Evolutionary conservation across 2,888 invertebrate species (phyloP).

Genomic region (Cryptocephalus primarius): DNA sequence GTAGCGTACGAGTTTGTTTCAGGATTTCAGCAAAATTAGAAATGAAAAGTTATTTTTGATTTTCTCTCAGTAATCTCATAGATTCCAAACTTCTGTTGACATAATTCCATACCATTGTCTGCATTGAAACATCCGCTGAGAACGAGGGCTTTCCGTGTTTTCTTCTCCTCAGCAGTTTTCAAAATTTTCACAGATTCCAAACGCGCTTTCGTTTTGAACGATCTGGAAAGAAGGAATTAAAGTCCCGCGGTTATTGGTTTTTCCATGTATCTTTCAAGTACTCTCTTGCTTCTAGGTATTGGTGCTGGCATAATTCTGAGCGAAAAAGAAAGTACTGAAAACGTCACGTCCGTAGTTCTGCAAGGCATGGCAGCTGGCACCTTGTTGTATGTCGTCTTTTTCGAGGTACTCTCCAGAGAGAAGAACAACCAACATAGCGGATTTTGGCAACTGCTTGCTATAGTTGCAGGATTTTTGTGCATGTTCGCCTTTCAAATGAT

Average conservation of each 20-base stretch:
- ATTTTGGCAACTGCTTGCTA: conserved; percentile 44
- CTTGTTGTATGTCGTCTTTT: conserved; percentile 68
- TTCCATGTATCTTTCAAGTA: neutral
- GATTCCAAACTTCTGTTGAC: no score
- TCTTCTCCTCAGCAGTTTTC: no score
- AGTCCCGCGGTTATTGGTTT: neutral
- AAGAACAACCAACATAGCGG: conserved; percentile 47
- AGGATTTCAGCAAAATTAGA: neutral
- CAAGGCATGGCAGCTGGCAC: conserved; percentile 72
- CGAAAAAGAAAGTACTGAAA: conserved; percentile 31
- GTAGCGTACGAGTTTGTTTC: neutral
- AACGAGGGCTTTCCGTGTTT: no score
- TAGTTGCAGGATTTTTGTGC: conserved; percentile 45
- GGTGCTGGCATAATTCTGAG: conserved; percentile 48
- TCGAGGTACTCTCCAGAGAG: conserved; percentile 69
- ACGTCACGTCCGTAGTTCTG: conserved; percentile 42
- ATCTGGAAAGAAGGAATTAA: no score
- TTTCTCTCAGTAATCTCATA: no score
- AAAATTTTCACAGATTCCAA: no score
- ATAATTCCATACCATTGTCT: no score
- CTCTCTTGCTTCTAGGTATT: conserved; percentile 38
- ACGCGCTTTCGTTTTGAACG: no score
- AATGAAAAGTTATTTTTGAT: no score
- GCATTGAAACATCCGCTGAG: no score
- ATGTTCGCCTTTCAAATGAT: conserved; percentile 43